Evolutionary conservation across 2,113 vertebrate genomes (phyloP).

Genomic region (Castor canadensis): DNA sequence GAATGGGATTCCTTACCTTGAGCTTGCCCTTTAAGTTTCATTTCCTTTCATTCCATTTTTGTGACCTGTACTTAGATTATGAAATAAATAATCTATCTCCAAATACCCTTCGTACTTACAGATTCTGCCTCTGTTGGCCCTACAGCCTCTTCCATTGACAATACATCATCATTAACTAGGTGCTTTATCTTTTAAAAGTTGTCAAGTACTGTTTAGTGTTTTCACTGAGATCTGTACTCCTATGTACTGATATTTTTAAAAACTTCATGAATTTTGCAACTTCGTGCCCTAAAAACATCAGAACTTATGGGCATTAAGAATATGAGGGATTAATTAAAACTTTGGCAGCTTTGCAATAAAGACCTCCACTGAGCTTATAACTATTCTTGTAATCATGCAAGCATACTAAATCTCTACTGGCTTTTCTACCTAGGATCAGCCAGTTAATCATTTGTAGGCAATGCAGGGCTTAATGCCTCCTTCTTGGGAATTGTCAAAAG

Average conservation of each 20-base stretch:
- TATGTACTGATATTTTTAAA: background rate
- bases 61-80: background rate
- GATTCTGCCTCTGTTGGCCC: fast-evolving
- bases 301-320: background rate
- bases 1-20: background rate
- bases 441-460: background rate
- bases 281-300: background rate
- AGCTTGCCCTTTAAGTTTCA: background rate
- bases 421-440: background rate
- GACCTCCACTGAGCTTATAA: background rate
- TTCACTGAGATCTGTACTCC: background rate
- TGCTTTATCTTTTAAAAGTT: background rate
- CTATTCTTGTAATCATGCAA: background rate
- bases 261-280: background rate
- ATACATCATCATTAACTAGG: background rate
- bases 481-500: background rate
- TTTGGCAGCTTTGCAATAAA: background rate
- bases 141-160: fast-evolving
- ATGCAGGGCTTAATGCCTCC: background rate
- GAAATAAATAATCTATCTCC: background rate
- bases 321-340: background rate
- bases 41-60: background rate
- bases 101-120: background rate
- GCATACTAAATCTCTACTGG: background rate
- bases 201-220: background rate